Evolutionary conservation across 2,113 vertebrate genomes (phyloP).

Genomic region (Nerophis lumbriciformis): DNA sequence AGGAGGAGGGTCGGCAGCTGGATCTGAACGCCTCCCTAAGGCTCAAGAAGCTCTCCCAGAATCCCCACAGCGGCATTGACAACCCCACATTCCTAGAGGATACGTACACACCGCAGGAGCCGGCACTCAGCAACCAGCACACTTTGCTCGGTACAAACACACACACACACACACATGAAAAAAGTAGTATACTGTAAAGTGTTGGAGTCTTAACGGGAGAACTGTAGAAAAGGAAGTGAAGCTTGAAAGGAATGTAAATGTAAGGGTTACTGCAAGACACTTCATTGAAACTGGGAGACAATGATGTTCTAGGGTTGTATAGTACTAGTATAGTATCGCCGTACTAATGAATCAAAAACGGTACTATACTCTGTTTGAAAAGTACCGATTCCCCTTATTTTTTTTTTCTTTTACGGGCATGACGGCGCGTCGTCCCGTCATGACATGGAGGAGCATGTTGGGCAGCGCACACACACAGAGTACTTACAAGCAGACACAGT

Average conservation of each 20-base stretch:
- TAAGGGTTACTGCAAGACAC: slow-evolving; percentile 34
- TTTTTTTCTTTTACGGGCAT: no score
- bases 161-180: not conserved
- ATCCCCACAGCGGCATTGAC: slow-evolving; percentile 95
- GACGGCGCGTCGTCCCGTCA: not conserved
- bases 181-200: not conserved
- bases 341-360: no score
- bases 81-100: slow-evolving; percentile 95
- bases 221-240: slow-evolving; percentile 1
- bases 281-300: slow-evolving; percentile 63
- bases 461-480: no score
- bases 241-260: slow-evolving; percentile 35
- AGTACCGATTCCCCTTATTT: no score
- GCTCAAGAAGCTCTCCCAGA: slow-evolving; percentile 92
- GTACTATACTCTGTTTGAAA: no score
- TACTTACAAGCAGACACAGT: no score
- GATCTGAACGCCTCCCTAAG: slow-evolving; percentile 94
- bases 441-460: slow-evolving; percentile 7
- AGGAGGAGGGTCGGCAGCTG: slow-evolving; percentile 85
- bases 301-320: slow-evolving; percentile 14
- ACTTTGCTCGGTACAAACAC: slow-evolving; percentile 45
- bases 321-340: not conserved
- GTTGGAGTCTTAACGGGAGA: not conserved
- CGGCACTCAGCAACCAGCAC: slow-evolving; percentile 28
- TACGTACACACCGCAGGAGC: slow-evolving; percentile 24